A percentile compares a stretch with the other conserved stretches of the same genome.
Conservation (phyloP, 1,140 invertebrate genomes). For the Brachionus asplanchnoidis region DNA sequence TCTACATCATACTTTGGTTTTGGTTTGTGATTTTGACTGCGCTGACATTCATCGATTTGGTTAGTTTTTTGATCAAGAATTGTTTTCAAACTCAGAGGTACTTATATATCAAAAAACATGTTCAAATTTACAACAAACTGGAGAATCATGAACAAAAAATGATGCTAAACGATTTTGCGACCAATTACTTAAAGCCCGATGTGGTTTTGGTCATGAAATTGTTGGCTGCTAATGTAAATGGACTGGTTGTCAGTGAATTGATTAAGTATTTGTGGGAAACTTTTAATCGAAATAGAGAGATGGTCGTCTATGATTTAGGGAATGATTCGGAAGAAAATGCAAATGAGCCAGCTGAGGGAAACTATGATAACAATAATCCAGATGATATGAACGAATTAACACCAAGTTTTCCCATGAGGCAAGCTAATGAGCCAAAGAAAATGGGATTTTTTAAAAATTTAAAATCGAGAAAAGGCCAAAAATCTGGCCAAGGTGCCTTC, state of each 20-base stretch:
- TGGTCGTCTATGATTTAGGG: background rate
- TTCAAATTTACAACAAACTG: constrained; percentile 17
- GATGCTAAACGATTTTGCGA: constrained; percentile 51
- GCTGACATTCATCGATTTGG: constrained; percentile 27
- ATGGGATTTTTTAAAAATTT: background rate
- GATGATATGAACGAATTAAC: background rate
- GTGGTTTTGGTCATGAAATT: constrained; percentile 59
- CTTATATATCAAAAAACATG: constrained; percentile 11
- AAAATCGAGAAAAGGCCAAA: background rate
- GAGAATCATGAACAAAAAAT: constrained; percentile 8
- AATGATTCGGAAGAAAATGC: background rate
- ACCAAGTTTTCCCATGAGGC: constrained; percentile 3
- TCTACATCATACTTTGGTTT: constrained; percentile 41
- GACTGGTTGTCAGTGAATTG: constrained; percentile 59
- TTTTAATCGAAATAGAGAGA: background rate
- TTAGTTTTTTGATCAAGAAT: constrained; percentile 11
- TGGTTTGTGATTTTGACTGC: constrained; percentile 34
- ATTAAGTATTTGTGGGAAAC: constrained; percentile 57
- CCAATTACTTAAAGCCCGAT: constrained; percentile 60
- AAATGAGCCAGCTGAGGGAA: background rate
- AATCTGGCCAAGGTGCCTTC: background rate
- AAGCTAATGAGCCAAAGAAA: background rate
- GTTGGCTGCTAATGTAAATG: constrained; percentile 60
- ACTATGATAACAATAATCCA: background rate
- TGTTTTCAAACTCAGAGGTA: constrained; percentile 4